Base-by-base conservation (phyloP, 1,140 invertebrate genomes). In the Cydia splendana region DNA sequence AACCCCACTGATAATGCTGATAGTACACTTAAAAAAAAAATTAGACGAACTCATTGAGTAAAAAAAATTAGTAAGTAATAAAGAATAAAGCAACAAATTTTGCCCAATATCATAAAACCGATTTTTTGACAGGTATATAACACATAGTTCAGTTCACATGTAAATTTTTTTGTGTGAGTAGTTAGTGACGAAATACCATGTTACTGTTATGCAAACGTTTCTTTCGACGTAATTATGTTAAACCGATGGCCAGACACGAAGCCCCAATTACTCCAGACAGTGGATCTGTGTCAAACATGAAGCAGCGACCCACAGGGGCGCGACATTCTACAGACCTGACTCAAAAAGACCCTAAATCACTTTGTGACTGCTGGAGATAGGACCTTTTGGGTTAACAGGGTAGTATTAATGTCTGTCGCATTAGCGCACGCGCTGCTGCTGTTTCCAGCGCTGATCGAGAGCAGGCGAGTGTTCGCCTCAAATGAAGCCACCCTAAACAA, bases 341-440 rank as follows among this genome's bases (percentile, higher is more conserved):
- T n/a, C 15, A 2, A 53, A n/a, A 53, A 53, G n/a, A 12, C n/a
- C 51, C 13, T 53, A 53, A n/a, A n/a, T 53, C 13, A n/a, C n/a
- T 15, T 0, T 15, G n/a, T 5, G n/a, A 53, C 15, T 15, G 13
- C 6, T n/a, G n/a, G 15, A 53, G 51, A n/a, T 53, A 53, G 4
- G 51, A 53, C 51, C 15, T 53, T 53, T 53, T 53, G 51, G 51
- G 15, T n/a, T 53, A 18, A 53, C 51, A n/a, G 51, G 51, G 13
- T 53, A 53, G 51, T 76, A 79, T 84, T 79, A 81, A 80, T 83
- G 80, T 73, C 62, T 76, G 79, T 79, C 77, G 69, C 48, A 80
- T 81, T 78, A 81, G 57, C 15, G 28, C 62, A 76, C 57, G 62
- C 24, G 69, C 48, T 73, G 57, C 51, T 71, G 75, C 62, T 53